Conservation (phyloP, 2,113 vertebrate species). For the Centropus bengalensis region DNA sequence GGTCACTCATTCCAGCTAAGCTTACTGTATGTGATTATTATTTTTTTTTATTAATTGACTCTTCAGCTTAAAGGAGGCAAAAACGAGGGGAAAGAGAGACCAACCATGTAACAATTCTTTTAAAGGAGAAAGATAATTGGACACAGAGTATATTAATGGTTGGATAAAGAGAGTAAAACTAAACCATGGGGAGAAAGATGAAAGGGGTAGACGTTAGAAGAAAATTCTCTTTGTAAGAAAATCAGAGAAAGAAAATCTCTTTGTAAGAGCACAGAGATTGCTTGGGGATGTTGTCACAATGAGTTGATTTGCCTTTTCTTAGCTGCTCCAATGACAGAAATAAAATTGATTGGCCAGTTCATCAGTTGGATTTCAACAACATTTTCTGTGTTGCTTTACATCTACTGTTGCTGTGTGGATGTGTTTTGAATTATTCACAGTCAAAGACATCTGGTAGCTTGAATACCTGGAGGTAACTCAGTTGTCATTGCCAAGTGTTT, state of each 20-base stretch:
- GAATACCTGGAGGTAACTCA: background rate
- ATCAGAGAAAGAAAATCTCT: background rate
- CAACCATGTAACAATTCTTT: background rate
- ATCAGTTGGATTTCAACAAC: background rate
- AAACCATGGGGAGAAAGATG: background rate
- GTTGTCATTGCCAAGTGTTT: background rate
- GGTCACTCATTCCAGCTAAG: background rate
- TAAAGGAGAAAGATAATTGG: background rate
- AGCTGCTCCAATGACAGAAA: background rate
- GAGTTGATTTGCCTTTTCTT: background rate
- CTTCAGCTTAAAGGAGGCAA: background rate
- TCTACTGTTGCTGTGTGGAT: background rate
- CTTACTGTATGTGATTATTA: background rate
- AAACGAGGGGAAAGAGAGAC: background rate
- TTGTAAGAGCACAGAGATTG: background rate
- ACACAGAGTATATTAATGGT: background rate
- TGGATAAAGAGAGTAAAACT: background rate
- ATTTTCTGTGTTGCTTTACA: background rate
- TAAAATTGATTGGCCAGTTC: background rate
- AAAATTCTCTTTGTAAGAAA: background rate
- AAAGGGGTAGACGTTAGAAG: background rate
- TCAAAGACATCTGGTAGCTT: background rate
- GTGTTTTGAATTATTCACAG: background rate
- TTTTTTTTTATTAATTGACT: background rate
- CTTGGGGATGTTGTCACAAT: background rate